Percentiles rank a stretch among this genome's conserved stretches.
phyloP scores from a whole-genome alignment of 2,113 vertebrate genomes.

The Planiliza haematocheilus region DNA sequence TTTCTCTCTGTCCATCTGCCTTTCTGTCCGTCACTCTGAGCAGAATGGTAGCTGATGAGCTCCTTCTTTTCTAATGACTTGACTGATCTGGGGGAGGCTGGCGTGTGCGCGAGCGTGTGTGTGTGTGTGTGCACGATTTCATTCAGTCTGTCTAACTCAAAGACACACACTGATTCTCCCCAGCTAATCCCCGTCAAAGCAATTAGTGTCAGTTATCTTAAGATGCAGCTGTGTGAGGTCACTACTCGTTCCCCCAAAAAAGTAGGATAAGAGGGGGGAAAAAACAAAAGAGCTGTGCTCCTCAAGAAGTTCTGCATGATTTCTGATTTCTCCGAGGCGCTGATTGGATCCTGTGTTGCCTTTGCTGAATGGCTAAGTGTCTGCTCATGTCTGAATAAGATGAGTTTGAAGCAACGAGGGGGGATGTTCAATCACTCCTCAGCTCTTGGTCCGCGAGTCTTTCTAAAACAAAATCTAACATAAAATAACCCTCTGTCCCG shows the following conservation, averaged over 20 bases:
- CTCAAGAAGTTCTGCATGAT: conserved; percentile 46
- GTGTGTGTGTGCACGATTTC: conserved; percentile 45
- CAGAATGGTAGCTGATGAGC: conserved; percentile 79
- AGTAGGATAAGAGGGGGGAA: conserved; percentile 44
- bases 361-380: conserved; percentile 34
- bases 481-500: conserved; percentile 4
- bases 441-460: conserved; percentile 11
- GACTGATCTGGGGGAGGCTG: conserved; percentile 75
- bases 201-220: conserved; percentile 82
- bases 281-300: conserved; percentile 27
- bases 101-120: background rate
- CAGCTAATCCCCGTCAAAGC: conserved; percentile 80
- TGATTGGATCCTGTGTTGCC: conserved; percentile 42
- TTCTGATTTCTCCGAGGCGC: conserved; percentile 33
- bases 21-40: conserved; percentile 53
- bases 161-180: conserved; percentile 70
- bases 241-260: conserved; percentile 53
- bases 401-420: conserved; percentile 5
- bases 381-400: conserved; percentile 31
- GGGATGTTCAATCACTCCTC: conserved; percentile 4
- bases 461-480: background rate
- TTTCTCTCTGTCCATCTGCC: conserved; percentile 48
- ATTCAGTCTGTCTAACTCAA: conserved; percentile 66
- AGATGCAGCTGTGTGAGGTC: conserved; percentile 74
- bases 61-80: conserved; percentile 72